Evolutionary conservation across 2,113 vertebrate genomes (phyloP).

Genomic region (Leptobrachium leishanense): DNA sequence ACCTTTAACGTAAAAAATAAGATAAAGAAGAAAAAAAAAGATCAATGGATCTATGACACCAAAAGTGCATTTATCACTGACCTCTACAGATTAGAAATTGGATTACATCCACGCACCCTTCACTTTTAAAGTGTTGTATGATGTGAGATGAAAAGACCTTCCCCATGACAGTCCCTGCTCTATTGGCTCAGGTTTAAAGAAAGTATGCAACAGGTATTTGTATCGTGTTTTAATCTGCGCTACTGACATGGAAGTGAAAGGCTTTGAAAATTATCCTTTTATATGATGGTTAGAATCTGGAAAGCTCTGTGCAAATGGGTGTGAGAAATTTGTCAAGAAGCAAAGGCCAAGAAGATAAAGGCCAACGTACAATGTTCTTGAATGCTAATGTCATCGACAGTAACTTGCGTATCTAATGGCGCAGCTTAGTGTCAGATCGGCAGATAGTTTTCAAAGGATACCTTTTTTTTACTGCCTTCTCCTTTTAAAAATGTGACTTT

Average conservation of each 20-base stretch:
- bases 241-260: conserved; percentile 65
- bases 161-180: conserved; percentile 56
- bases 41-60: conserved; percentile 16
- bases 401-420: conserved; percentile 53
- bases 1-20: conserved; percentile 18
- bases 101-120: conserved; percentile 72
- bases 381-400: conserved; percentile 51
- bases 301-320: conserved; percentile 57
- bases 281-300: conserved; percentile 60
- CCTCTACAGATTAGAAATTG: conserved; percentile 72
- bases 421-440: conserved; percentile 55
- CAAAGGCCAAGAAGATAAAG: conserved; percentile 63
- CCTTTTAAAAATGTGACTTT: conserved; percentile 34
- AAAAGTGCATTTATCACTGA: conserved; percentile 61
- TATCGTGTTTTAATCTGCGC: conserved; percentile 67
- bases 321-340: conserved; percentile 54
- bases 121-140: conserved; percentile 64
- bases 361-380: conserved; percentile 53
- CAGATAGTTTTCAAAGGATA: conserved; percentile 47
- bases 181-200: conserved; percentile 76
- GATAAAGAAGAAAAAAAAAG: too few relatives aligned
- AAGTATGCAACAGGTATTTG: conserved; percentile 68
- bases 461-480: conserved; percentile 13
- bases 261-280: conserved; percentile 76
- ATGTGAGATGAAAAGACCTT: conserved; percentile 68